These are phyloP conservation scores for Mionectes olivaceus DNA, from an alignment of 2,797 vertebrate species.

Conservation along the genomic window DNA sequence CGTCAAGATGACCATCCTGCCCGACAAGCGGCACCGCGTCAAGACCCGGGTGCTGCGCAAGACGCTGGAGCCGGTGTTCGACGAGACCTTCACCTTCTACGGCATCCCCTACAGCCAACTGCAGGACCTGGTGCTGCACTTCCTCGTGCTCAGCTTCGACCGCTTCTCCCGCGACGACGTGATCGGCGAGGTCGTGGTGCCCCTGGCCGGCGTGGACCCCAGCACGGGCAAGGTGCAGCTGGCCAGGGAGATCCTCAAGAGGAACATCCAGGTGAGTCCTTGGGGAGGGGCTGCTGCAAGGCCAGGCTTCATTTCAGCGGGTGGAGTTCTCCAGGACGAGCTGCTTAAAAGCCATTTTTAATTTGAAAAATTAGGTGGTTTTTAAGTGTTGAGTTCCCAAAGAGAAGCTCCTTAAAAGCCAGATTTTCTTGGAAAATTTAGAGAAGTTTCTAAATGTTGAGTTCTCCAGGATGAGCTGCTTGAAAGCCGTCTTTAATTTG, in stretches of 20 bases:
- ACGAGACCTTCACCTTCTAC: constrained; percentile 98
- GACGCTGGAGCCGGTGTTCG: constrained; percentile 92
- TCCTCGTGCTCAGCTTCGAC: constrained; percentile 95
- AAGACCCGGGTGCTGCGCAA: constrained; percentile 96
- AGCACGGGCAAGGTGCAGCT: constrained; percentile 93
- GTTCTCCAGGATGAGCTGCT: too few relatives aligned
- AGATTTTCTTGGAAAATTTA: too few relatives aligned
- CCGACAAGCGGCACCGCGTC: constrained; percentile 94
- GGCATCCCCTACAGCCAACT: constrained; percentile 94
- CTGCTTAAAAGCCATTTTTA: too few relatives aligned
- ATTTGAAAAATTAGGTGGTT: too few relatives aligned
- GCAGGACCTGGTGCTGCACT: constrained; percentile 93
- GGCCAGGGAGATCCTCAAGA: constrained; percentile 91
- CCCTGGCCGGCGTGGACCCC: constrained; percentile 90
- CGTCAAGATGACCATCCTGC: constrained; percentile 97
- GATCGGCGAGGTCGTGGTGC: constrained; percentile 94
- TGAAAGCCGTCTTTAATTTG: too few relatives aligned
- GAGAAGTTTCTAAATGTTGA: too few relatives aligned
- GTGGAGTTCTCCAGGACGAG: too few relatives aligned
- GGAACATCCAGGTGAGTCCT: constrained; percentile 89
- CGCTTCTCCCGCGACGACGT: constrained; percentile 95
- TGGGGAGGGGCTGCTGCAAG: too few relatives aligned
- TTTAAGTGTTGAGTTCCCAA: too few relatives aligned
- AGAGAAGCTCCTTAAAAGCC: too few relatives aligned
- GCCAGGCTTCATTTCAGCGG: too few relatives aligned